phyloP scores from a whole-genome alignment of 2,888 invertebrate genomes.

The Rhorus exstirpatorius region DNA sequence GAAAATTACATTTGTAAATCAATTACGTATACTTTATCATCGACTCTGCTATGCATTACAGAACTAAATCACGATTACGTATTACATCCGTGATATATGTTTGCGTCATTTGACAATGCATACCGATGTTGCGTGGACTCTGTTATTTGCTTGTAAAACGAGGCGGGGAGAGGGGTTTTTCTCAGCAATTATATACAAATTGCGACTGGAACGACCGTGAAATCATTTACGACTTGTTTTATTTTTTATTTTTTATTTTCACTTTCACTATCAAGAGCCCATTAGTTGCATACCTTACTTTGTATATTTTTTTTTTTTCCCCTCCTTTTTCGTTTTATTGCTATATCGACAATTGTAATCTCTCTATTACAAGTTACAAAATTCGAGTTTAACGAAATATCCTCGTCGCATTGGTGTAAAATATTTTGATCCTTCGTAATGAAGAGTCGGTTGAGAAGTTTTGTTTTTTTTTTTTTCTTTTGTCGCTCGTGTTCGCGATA shows the following conservation, averaged over 20 bases:
- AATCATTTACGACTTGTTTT: constrained; percentile 3
- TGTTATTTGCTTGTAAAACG: neutral
- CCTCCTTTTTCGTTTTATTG: constrained; percentile 53
- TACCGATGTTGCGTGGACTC: neutral
- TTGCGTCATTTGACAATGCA: constrained; percentile 4
- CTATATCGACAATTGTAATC: constrained; percentile 64
- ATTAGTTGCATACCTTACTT: constrained; percentile 21
- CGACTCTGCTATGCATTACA: neutral
- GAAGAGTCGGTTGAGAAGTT: constrained; percentile 9
- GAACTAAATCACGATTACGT: constrained; percentile 11
- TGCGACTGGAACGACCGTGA: neutral
- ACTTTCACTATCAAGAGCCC: constrained; percentile 50
- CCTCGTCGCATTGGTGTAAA: constrained; percentile 53
- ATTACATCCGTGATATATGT: neutral
- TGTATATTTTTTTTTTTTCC: constrained; percentile 2
- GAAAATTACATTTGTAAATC: neutral
- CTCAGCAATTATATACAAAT: neutral
- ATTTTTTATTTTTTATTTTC: constrained; percentile 57
- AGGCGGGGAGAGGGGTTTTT: neutral
- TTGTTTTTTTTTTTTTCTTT: constrained; percentile 18
- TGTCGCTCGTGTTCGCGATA: constrained; percentile 31
- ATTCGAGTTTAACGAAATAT: constrained; percentile 58
- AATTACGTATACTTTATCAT: neutral
- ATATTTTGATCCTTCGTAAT: constrained; percentile 47
- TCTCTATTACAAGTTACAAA: constrained; percentile 63